Conservation (phyloP, 2,113 vertebrate genomes). For the Synchiropus splendidus region DNA sequence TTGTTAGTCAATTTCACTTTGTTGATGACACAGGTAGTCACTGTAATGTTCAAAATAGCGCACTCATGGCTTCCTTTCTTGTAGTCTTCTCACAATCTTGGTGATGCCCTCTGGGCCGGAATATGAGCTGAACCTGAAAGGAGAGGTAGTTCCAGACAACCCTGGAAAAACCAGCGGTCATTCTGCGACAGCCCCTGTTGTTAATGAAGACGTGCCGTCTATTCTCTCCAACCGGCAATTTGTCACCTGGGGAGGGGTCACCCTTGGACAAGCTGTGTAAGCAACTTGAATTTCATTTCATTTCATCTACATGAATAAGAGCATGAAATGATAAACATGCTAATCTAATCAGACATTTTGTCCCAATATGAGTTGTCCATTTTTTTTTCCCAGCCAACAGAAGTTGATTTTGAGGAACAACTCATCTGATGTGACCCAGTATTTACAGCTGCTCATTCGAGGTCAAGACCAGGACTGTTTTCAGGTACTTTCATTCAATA, state of each 20-base stretch:
- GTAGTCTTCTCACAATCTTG: constrained; percentile 81
- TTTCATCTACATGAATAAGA: too few species aligned
- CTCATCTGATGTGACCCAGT: constrained; percentile 68
- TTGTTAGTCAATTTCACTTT: too few species aligned
- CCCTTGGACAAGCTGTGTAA: constrained; percentile 83
- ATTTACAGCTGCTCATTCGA: constrained; percentile 81
- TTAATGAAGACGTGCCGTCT: constrained; percentile 64
- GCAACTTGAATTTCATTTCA: constrained; percentile 50
- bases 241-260: constrained; percentile 86
- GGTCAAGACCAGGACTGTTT: constrained; percentile 96
- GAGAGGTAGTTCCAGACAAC: constrained; percentile 53
- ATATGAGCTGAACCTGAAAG: constrained; percentile 85
- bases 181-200: constrained; percentile 22
- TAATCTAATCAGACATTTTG: too few species aligned
- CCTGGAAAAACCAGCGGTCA: constrained; percentile 21
- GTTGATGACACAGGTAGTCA: too few species aligned
- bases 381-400: constrained; percentile 71
- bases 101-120: constrained; percentile 89
- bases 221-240: constrained; percentile 95
- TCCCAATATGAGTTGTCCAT: too few species aligned
- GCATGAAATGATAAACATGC: too few species aligned
- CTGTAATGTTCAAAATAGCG: too few species aligned
- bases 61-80: constrained; percentile 22
- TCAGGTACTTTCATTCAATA: constrained; percentile 67
- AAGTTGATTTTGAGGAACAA: constrained; percentile 86